Conservation (phyloP, 1,140 invertebrate genomes). For the Dolichoris vasculosae region DNA sequence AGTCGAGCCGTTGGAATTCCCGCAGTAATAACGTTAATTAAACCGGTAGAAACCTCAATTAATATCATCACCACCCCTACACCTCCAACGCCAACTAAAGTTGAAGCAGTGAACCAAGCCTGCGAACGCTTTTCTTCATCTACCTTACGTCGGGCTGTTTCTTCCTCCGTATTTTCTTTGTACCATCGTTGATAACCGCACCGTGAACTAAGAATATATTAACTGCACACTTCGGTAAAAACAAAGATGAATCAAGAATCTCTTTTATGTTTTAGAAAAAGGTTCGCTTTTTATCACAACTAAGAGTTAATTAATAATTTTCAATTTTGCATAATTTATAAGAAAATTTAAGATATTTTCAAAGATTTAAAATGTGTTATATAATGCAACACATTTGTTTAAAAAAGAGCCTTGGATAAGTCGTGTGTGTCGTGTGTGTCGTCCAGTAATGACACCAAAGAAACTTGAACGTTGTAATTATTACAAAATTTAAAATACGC, state of each 20-base stretch:
- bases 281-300: too few relatives aligned
- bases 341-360: too few relatives aligned
- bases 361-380: too few relatives aligned
- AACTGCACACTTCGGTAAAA: not conserved
- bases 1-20: constrained; percentile 56
- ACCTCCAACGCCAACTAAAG: not conserved
- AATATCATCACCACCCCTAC: constrained; percentile 62
- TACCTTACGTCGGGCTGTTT: not conserved
- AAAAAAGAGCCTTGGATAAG: too few relatives aligned
- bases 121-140: not conserved
- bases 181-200: not conserved
- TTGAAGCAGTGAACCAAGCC: not conserved
- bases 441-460: too few relatives aligned
- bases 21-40: constrained; percentile 73
- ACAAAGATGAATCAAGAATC: not conserved
- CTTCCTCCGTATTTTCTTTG: not conserved
- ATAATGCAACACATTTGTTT: too few relatives aligned
- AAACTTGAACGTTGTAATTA: too few relatives aligned
- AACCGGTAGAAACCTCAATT: constrained; percentile 71
- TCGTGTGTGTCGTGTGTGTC: too few relatives aligned
- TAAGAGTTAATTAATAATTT: too few relatives aligned
- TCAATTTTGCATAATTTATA: too few relatives aligned
- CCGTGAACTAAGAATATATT: not conserved
- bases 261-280: too few relatives aligned
- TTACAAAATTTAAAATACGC: too few relatives aligned